These are phyloP conservation scores for Pandemis corylana DNA, from an alignment of 2,888 invertebrate species.

Conservation along the genomic window DNA sequence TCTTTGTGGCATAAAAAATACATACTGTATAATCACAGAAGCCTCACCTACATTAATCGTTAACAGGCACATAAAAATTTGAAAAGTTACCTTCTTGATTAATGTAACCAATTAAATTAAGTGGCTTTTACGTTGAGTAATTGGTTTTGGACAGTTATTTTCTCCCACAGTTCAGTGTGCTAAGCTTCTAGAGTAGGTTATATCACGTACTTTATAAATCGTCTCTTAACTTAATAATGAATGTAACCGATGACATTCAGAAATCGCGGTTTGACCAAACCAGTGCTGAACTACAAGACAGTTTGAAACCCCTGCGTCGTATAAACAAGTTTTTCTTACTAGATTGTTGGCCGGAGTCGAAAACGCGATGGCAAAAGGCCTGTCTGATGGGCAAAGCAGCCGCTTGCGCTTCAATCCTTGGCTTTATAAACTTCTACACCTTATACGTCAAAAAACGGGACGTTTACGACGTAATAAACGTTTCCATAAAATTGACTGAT, in stretches of 20 bases:
- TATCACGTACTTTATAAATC: not conserved
- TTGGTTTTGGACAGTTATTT: not conserved
- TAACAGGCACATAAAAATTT: conserved; percentile 1
- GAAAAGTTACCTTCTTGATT: not conserved
- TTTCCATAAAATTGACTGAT: conserved; percentile 66
- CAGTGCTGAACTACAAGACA: conserved; percentile 4
- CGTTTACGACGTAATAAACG: conserved; percentile 50
- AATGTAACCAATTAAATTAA: not conserved
- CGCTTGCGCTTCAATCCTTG: conserved; percentile 49
- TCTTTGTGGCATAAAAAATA: no score
- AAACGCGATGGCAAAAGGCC: conserved; percentile 36
- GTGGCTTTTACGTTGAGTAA: not conserved
- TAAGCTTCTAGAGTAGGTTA: not conserved
- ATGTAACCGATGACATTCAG: not conserved
- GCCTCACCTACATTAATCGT: not conserved
- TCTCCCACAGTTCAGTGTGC: not conserved
- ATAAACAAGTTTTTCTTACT: conserved; percentile 57
- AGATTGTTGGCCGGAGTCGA: conserved; percentile 49
- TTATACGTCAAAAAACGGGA: conserved; percentile 60
- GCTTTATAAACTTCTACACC: conserved; percentile 51
- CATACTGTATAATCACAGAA: not conserved
- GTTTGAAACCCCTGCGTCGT: conserved; percentile 9
- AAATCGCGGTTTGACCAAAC: not conserved
- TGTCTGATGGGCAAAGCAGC: conserved; percentile 46
- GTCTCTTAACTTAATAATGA: not conserved